These are phyloP conservation scores for Sarcophaga peregrina DNA, from an alignment of 1,140 invertebrate genomes.

Conservation along the genomic window DNA sequence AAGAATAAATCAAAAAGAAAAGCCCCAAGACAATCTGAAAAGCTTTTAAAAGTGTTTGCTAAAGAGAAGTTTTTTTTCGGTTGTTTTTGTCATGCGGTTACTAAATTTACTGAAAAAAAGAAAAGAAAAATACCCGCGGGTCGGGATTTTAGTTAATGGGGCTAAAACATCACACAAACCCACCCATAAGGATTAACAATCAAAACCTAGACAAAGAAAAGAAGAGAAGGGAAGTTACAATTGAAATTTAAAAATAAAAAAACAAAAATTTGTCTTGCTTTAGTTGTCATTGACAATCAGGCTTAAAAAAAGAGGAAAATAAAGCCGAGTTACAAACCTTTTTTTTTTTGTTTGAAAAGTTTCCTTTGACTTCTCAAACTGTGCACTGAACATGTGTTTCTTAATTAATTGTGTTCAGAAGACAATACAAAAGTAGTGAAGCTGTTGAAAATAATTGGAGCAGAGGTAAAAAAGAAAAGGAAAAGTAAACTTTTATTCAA, in stretches of 20 bases:
- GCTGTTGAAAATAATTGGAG: too few species aligned
- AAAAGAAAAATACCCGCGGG: slow-evolving; percentile 7
- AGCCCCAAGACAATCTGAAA: neutral
- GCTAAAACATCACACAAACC: neutral
- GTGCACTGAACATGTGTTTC: too few species aligned
- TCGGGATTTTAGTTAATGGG: slow-evolving; percentile 14
- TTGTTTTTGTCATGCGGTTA: neutral
- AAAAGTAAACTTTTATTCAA: too few species aligned
- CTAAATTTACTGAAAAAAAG: neutral
- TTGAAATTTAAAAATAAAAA: too few species aligned
- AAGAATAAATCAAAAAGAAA: neutral
- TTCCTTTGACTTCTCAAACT: too few species aligned
- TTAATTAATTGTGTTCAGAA: too few species aligned
- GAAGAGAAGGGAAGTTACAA: too few species aligned
- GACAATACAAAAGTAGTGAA: too few species aligned
- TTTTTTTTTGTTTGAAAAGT: too few species aligned
- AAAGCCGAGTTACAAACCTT: too few species aligned
- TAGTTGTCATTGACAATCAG: neutral
- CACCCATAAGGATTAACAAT: neutral
- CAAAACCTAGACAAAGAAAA: neutral
- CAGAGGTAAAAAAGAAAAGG: too few species aligned
- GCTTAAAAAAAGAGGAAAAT: neutral
- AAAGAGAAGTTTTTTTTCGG: neutral
- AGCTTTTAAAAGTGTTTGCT: slow-evolving; percentile 21
- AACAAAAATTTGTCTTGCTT: too few species aligned